Base-by-base conservation (phyloP, 2,888 invertebrate species). In the Drosophila longiperda region DNA sequence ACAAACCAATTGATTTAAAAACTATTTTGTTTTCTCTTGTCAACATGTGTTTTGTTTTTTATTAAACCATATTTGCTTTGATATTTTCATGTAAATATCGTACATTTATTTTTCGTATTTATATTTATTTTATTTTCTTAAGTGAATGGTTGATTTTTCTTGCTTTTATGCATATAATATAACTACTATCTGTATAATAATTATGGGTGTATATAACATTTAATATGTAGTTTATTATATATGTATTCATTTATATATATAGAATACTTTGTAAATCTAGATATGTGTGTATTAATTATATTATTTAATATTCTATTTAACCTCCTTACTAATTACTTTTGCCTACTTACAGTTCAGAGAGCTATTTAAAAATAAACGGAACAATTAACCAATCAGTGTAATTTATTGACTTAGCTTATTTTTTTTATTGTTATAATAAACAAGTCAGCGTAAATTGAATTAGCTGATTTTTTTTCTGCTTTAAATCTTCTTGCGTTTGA, bases 371-470 rank as follows among this genome's bases (percentile, higher is more conserved):
- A 59, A 52, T 66, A 64, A 71, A 64, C 75, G 78, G 75, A 78
- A 78, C 78, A 75, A 65, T 78, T 78, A 78, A 75, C 77, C 77
- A 75, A 78, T 75, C 65, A 59, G 62, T 50, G 45, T 66, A 63
- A 64, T 49, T 45, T 72, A 76, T 63, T 64, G 57, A 77, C 57
- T 63, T 64, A 61, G 50, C 40, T 60, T 52, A 62, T 33, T 45
- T 38, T 26, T n/a, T 55, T 15, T 45, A 38, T 38, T 38, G 26
- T 17, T 42, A 36, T 38, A 54, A 59, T 57, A 45, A 29, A 50
- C 59, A 50, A 59, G 33, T 50, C 5, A 59, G 54, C 42, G 45
- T 29, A 29, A 53, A 52, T 36, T 23, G 23, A 48, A 8, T 55
- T 29, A 53, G 45, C 29, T 60, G 7, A 49, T 48, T 20, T 12